Conservation (phyloP, 37 sponge, comb jelly and placozoan species). For the Ianthella basta region DNA sequence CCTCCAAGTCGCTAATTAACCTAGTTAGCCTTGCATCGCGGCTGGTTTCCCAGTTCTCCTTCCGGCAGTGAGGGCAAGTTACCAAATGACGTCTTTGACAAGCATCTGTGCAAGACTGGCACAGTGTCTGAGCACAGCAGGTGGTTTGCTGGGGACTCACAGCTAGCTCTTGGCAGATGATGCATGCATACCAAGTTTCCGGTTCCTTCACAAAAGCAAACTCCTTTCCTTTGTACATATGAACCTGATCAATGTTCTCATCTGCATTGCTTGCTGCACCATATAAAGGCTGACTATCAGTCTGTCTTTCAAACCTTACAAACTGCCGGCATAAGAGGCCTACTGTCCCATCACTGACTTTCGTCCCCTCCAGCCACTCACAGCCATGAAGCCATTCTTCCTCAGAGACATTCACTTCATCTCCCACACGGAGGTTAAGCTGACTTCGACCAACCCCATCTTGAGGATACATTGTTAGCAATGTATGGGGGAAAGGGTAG, state of each 20-base stretch:
- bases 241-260: neutral
- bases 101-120: neutral
- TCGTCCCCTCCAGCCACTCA: neutral
- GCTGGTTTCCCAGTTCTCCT: neutral
- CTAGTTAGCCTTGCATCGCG: neutral
- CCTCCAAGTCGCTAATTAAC: no score
- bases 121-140: conserved; percentile 11
- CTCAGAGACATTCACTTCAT: neutral
- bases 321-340: neutral
- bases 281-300: neutral
- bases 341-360: neutral
- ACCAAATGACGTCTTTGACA: neutral
- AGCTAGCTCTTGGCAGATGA: neutral
- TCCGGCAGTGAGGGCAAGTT: conserved; percentile 1
- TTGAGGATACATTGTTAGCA: neutral
- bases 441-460: neutral
- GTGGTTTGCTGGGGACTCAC: neutral
- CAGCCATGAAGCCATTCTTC: neutral
- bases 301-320: neutral
- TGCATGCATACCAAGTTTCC: neutral
- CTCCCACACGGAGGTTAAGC: neutral
- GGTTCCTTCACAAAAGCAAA: neutral
- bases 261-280: neutral
- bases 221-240: neutral
- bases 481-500: no score